A percentile compares a stretch with the other conserved stretches of the same genome.
phyloP scores from a whole-genome alignment of 2,113 vertebrate species.

The Peromyscus maniculatus region DNA sequence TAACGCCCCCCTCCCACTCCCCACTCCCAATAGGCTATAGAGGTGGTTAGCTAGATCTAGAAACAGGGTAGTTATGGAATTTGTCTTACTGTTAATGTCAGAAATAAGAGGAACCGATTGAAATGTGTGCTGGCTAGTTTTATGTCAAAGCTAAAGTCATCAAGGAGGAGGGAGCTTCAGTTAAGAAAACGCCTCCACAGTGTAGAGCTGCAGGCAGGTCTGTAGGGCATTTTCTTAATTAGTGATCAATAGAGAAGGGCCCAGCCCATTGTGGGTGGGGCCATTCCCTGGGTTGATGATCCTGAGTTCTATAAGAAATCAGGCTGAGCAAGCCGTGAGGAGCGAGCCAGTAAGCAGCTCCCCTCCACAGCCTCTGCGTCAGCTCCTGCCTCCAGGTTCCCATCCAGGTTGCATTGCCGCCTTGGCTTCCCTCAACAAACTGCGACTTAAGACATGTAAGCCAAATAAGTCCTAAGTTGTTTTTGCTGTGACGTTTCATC shows the following conservation, averaged over 20 bases:
- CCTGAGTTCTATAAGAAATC: background rate
- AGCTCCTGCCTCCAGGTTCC: background rate
- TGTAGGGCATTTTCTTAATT: background rate
- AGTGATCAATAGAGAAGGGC: background rate
- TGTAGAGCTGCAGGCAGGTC: background rate
- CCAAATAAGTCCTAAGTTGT: background rate
- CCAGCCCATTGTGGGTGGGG: background rate
- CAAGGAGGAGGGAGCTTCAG: background rate
- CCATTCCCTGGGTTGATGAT: background rate
- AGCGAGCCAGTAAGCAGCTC: background rate
- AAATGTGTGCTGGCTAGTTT: background rate
- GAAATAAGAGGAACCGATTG: background rate
- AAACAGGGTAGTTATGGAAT: slow-evolving; percentile 15
- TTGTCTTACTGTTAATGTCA: background rate
- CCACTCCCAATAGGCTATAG: background rate
- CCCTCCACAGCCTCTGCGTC: background rate
- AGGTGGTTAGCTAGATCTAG: background rate
- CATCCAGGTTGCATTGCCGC: background rate
- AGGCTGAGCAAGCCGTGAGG: background rate
- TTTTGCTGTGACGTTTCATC: background rate
- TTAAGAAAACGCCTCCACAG: background rate
- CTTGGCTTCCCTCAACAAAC: background rate
- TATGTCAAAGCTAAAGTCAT: background rate
- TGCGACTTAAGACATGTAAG: background rate
- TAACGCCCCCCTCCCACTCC: background rate